Conservation (phyloP, 2,797 vertebrate genomes). For the Halcyon badia region DNA sequence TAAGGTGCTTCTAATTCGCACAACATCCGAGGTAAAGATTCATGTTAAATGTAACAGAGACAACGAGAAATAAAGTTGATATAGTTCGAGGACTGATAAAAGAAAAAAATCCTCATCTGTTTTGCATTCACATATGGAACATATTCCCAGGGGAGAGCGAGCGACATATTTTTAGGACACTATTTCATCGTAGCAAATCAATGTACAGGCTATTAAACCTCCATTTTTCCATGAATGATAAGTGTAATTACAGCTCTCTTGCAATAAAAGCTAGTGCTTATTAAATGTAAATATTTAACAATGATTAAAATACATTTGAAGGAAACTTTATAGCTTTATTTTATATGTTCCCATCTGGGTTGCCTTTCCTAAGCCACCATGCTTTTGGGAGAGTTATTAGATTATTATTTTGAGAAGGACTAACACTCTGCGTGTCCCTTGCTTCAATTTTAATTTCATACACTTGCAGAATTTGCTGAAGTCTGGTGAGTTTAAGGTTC, state of each 20-base stretch:
- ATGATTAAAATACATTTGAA: slow-evolving; percentile 84
- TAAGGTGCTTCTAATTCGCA: slow-evolving; percentile 69
- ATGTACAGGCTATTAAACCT: slow-evolving; percentile 78
- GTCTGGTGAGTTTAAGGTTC: slow-evolving; percentile 32
- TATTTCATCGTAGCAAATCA: slow-evolving; percentile 81
- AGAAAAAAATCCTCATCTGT: slow-evolving; percentile 30
- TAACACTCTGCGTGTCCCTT: slow-evolving; percentile 69
- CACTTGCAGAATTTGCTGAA: slow-evolving; percentile 72
- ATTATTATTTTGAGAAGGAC: slow-evolving; percentile 81
- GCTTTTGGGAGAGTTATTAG: slow-evolving; percentile 78
- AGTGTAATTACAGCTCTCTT: slow-evolving; percentile 81
- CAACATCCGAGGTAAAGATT: slow-evolving; percentile 40
- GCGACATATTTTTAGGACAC: slow-evolving; percentile 73
- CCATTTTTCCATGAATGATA: slow-evolving; percentile 82
- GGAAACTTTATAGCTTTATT: slow-evolving; percentile 82
- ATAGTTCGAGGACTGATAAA: neutral
- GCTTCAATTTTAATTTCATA: slow-evolving; percentile 74
- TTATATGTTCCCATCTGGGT: slow-evolving; percentile 83
- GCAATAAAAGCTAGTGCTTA: slow-evolving; percentile 81
- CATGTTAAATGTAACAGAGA: slow-evolving; percentile 12
- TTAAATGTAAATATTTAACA: slow-evolving; percentile 88
- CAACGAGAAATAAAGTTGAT: neutral
- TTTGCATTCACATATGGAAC: slow-evolving; percentile 67
- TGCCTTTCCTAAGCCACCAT: slow-evolving; percentile 77
- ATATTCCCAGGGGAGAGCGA: slow-evolving; percentile 43